Percentiles rank a stretch among this genome's conserved stretches.
These are phyloP conservation scores for Pongo pygmaeus DNA, from an alignment of 2,113 vertebrate genomes.

Conservation along the genomic window DNA sequence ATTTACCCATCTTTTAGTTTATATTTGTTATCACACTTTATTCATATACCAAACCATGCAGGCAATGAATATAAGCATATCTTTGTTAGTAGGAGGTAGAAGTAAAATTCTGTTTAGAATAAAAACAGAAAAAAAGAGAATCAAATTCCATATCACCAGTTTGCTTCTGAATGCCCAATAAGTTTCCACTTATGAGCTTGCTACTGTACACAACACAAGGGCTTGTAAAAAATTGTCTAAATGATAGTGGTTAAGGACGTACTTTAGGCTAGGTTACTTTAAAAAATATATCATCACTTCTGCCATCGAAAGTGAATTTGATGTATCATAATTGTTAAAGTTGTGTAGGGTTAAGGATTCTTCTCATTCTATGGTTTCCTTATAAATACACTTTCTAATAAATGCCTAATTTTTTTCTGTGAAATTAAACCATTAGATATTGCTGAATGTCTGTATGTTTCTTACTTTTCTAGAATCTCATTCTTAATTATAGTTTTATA, in stretches of 20 bases:
- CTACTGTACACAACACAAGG: neutral
- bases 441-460: neutral
- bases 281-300: neutral
- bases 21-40: neutral
- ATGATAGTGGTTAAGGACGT: fast-evolving
- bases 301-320: neutral
- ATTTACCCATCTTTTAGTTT: neutral
- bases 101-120: neutral
- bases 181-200: neutral
- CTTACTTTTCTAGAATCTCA: neutral
- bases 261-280: neutral
- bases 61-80: neutral
- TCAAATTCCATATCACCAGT: neutral
- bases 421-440: neutral
- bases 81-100: neutral
- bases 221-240: neutral
- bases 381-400: neutral
- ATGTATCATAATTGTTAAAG: neutral
- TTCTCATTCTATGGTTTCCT: neutral
- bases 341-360: neutral
- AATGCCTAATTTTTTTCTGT: neutral
- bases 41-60: neutral
- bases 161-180: neutral
- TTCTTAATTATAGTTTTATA: neutral
- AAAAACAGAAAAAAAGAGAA: neutral